Evolutionary conservation across 1,140 invertebrate genomes (phyloP).

Genomic region (Druon quercuslanigerum): DNA sequence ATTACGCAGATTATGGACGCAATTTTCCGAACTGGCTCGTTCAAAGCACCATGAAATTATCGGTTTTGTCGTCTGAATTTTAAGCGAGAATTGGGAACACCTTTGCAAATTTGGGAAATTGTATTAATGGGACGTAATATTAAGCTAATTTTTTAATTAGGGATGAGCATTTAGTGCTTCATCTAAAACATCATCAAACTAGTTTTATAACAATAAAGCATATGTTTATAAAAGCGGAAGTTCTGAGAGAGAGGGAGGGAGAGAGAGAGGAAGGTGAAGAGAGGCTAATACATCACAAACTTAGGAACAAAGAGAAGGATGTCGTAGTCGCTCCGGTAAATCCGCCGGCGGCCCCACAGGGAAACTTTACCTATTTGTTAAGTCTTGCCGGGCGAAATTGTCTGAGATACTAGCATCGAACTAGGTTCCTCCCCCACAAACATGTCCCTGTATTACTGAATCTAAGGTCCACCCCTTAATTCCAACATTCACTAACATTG

Average conservation of each 20-base stretch:
- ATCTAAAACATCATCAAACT: too few relatives aligned
- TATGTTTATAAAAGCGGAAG: conserved; percentile 15
- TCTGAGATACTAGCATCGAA: conserved; percentile 70
- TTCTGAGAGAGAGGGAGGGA: conserved; percentile 45
- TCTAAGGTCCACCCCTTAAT: conserved; percentile 47
- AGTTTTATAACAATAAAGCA: background rate
- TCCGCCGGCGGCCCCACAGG: conserved; percentile 62
- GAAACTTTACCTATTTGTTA: conserved; percentile 77
- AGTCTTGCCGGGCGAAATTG: conserved; percentile 73
- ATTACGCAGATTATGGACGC: conserved; percentile 23
- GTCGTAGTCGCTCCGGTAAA: conserved; percentile 65
- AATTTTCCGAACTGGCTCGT: conserved; percentile 17
- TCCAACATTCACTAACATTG: conserved; percentile 50
- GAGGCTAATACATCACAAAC: conserved; percentile 76
- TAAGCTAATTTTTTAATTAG: too few relatives aligned
- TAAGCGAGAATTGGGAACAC: background rate
- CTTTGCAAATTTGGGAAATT: background rate
- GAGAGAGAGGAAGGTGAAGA: conserved; percentile 54
- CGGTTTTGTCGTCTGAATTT: conserved; percentile 14
- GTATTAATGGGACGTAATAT: background rate
- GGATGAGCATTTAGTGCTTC: too few relatives aligned
- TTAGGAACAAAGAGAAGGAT: conserved; percentile 74
- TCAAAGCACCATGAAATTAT: conserved; percentile 21
- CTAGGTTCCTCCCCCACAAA: conserved; percentile 45
- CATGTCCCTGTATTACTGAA: conserved; percentile 39